Base-by-base conservation (phyloP, 2,797 vertebrate species). In the Acanthiza pusilla region DNA sequence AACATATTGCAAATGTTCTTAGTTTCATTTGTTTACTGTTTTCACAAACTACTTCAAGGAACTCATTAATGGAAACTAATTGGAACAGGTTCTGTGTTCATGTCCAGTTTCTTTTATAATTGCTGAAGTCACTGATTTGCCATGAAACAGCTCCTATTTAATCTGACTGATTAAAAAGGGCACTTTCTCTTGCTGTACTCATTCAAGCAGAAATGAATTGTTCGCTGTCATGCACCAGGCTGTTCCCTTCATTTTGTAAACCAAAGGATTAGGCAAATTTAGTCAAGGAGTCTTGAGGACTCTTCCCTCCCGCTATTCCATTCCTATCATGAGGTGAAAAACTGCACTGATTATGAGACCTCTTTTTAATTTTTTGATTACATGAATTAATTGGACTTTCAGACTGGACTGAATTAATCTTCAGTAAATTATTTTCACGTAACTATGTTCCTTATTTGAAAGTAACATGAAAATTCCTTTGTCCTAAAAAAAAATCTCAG, bases 21-120 rank as follows among this genome's bases (percentile, higher is more conserved):
- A 68, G 17, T 80, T 88, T 71, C 67, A 53, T 84, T 61, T 92
- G 82, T 36, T 79, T 76, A 86, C 67, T 92, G 68, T 73, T 95
- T 91, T 94, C 94, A 94, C 82, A 93, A 74, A 50, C 58, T 84
- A 85, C 80, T 95, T 86, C 72, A 60, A 88, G 93, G 83, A 85
- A 40, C 74, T 95, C 9, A 7, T 82, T 93, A 96, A 82, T 85
- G 74, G 54, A 96, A 97, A 93, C 82, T 97, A 97, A 97, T 97
- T 96, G 96, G 89, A 96, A 93, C 55, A 92, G 85, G 65, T 84
- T 93, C 61, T 8, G 13, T 65, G 60, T 90, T 85, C 86, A 54
- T 80, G 96, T 95, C 72, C 81, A 83, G 82, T 67, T 95, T 74
- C 77, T 84, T 89, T 71, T 76, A 74, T 96, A 96, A 96, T 96